Evolutionary conservation across 2,888 invertebrate genomes (phyloP).

Genomic region (Steromphala cineraria): DNA sequence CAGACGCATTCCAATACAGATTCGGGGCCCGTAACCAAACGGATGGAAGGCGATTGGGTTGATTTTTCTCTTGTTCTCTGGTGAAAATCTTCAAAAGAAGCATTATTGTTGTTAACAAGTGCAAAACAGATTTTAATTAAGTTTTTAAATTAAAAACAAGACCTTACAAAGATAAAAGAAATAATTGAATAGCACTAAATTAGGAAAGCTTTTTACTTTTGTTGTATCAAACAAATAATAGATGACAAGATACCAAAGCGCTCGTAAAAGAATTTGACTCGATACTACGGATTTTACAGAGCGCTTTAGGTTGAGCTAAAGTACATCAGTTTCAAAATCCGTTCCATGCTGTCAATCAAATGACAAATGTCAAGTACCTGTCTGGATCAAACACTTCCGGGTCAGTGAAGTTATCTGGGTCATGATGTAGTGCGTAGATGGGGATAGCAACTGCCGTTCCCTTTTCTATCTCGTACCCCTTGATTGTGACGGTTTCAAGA

Average conservation of each 20-base stretch:
- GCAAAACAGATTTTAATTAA: too few relatives aligned
- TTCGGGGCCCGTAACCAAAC: not conserved
- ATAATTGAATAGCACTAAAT: too few relatives aligned
- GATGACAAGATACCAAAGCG: too few relatives aligned
- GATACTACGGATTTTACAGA: too few relatives aligned
- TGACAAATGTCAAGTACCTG: not conserved
- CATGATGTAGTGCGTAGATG: not conserved
- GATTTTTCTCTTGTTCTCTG: not conserved
- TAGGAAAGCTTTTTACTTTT: too few relatives aligned
- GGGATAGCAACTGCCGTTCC: not conserved
- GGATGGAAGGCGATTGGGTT: not conserved
- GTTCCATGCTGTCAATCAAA: not conserved
- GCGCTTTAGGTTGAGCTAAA: too few relatives aligned
- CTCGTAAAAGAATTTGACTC: too few relatives aligned
- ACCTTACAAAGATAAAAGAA: too few relatives aligned
- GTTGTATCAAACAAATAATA: too few relatives aligned
- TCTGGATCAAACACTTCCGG: constrained; percentile 15
- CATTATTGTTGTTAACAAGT: too few relatives aligned
- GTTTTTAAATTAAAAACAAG: too few relatives aligned
- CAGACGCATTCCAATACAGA: not conserved
- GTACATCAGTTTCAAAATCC: too few relatives aligned
- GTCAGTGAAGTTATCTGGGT: not conserved
- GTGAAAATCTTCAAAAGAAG: not conserved
- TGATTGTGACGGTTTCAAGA: not conserved
- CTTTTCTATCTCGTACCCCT: not conserved